phyloP scores from a whole-genome alignment of 2,113 vertebrate genomes.

The Geococcyx californianus region DNA sequence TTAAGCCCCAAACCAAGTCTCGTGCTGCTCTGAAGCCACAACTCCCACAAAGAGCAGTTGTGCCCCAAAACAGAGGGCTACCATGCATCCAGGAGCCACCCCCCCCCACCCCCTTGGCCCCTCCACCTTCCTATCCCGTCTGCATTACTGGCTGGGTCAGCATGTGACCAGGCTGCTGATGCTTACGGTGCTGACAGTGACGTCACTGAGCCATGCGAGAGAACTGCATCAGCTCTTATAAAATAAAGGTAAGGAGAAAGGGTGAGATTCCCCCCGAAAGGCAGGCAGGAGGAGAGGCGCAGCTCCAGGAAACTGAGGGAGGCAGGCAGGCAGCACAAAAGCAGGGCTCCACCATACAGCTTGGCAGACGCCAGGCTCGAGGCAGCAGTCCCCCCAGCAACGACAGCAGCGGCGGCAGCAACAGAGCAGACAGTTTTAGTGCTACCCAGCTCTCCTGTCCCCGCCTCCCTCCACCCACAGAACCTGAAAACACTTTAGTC shows the following conservation, averaged over 20 bases:
- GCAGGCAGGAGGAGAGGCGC: constrained; percentile 44
- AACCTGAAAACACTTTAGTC: constrained; percentile 76
- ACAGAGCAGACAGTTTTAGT: constrained; percentile 73
- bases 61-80: constrained; percentile 69
- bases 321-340: constrained; percentile 24
- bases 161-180: constrained; percentile 98
- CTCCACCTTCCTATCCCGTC: constrained; percentile 81
- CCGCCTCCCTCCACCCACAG: constrained; percentile 77
- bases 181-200: constrained; percentile 94
- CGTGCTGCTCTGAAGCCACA: constrained; percentile 4
- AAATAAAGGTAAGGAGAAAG: constrained; percentile 71
- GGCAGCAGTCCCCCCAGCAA: constrained; percentile 62
- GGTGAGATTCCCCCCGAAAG: constrained; percentile 62
- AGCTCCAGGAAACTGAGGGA: constrained; percentile 17
- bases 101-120: constrained; percentile 59
- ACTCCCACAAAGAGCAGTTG: constrained; percentile 60
- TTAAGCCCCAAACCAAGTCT: constrained; percentile 27
- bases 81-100: constrained; percentile 79
- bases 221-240: constrained; percentile 79
- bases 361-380: constrained; percentile 40
- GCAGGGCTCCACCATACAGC: constrained; percentile 53
- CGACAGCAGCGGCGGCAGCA: constrained; percentile 44
- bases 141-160: constrained; percentile 94
- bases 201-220: constrained; percentile 87
- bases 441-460: constrained; percentile 74